A percentile compares a stretch with the other conserved stretches of the same genome.
Evolutionary conservation across 2,888 invertebrate genomes (phyloP).

Genomic region (Reticulitermes lucifugus): DNA sequence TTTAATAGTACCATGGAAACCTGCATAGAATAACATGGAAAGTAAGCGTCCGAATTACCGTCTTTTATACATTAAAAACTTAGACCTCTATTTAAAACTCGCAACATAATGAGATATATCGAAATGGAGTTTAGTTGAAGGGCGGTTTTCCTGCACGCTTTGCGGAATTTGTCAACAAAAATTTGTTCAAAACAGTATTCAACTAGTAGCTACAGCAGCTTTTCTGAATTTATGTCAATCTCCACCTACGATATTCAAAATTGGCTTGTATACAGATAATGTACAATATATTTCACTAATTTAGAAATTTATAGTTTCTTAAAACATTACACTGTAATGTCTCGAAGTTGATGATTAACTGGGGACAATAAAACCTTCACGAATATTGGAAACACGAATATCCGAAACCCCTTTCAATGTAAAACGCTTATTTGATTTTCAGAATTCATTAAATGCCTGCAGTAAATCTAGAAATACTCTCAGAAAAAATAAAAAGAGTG

Average conservation of each 20-base stretch:
- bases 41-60: not conserved
- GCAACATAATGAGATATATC: not conserved
- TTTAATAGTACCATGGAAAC: not conserved
- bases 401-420: too few species aligned
- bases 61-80: not conserved
- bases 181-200: not conserved
- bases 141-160: not conserved
- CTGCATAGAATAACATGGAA: slow-evolving; percentile 14
- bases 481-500: too few species aligned
- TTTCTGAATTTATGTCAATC: not conserved
- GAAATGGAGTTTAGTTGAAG: not conserved
- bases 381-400: too few species aligned
- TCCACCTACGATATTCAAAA: not conserved
- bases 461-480: too few species aligned
- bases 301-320: too few species aligned
- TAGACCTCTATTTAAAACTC: not conserved
- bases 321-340: too few species aligned
- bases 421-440: too few species aligned
- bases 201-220: not conserved
- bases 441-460: too few species aligned
- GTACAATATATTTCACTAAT: too few species aligned
- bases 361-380: too few species aligned
- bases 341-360: too few species aligned
- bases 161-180: not conserved
- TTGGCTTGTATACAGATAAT: too few species aligned